Evolutionary conservation across 2,888 invertebrate species (phyloP), one percentile per base, ranked within the genome.

Genomic region (Machimus atricapillus): DNA sequence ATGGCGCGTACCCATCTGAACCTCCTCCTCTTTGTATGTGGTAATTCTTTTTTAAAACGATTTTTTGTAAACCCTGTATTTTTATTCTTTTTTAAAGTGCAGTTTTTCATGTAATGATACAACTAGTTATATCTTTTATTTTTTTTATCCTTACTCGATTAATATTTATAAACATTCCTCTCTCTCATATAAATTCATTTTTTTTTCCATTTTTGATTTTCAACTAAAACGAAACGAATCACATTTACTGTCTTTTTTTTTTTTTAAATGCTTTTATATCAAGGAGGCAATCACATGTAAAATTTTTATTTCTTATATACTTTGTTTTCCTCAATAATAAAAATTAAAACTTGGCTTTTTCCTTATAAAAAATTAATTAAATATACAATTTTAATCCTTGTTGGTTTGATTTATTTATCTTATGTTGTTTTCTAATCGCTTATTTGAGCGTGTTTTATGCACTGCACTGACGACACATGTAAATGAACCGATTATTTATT

Each of bases 1-100:
- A 9, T 58, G 58, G 58, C 58, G 58, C 58, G 19, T 58, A 58
- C 27, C 66, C 23, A 66, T 66, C 27, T 27, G 66, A 66, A 66
- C 27, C 66, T 8, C 1, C 9, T 19, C 19, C 19, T 66, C 9
- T 19, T 19, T 27, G n/a, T 66, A 4, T 23, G 66, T 66, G 23
- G 66, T 66, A 66, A 4, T 1, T 23, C 19, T 43, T 40, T 23
- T 78, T 52, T 52, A 79, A 79, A 79, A 79, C 52, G 79, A 79
- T 82, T 82, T 81, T 34, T 46, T 82, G 19, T 58, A 58, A 82
- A 82, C 82, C 82, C 82, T 82, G 82, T 82, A 82, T 82, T 31
- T 56, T 46, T 46, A 46, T 46, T 46, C 16, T 46, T 66, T 27
- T 66, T 58, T 58, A 40, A 82, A 82, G 82, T 82, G 66, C 82